Base-by-base conservation (phyloP, 2,888 invertebrate species). In the Apotomis capreana region DNA sequence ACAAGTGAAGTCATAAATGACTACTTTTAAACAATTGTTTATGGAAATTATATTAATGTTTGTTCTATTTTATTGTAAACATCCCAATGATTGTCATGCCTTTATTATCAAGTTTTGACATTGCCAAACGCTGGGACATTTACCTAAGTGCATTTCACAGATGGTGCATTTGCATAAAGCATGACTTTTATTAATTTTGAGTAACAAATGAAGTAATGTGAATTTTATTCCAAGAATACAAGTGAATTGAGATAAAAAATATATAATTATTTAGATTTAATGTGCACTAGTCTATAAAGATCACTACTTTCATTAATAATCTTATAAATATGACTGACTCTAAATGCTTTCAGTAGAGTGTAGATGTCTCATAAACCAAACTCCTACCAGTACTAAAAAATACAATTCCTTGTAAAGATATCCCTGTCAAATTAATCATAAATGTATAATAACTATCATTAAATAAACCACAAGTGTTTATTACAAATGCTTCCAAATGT, bases 1-100 rank as follows among this genome's bases (percentile, higher is more conserved):
- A 89, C 86, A 80, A 84, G 85, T 87, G 84, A 80, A 81, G 73
- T 77, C 79, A 81, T 77, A 81, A 74, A 78, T 79, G 80, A 81
- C 60, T 83, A 81, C 80, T 74, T 70, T 70, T 74, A 69, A 77
- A 74, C 76, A 75, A 79, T 68, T 68, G 69, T 52, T 44, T 60
- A 36, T 26, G 12, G 15, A 37, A 12, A 49, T 52, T 37, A 37
- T 9, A 63, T 36, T 37, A 36, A 8, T 37, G n/a, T 26, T 10
- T 62, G 52, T 63, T 55, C 12, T 26, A 55, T 64, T 44, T 64
- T 13, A 54, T 26, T 12, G 12, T 26, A 26, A 26, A 26, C 26
- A 26, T 26, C 26, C 26, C 26, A 26, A 26, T 26, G 26, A 26
- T 26, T 26, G 26, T 26, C 26, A 26, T 26, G 2, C 26, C 26